Evolutionary conservation across 2,888 invertebrate genomes (phyloP).

Genomic region (Philaethria dido): DNA sequence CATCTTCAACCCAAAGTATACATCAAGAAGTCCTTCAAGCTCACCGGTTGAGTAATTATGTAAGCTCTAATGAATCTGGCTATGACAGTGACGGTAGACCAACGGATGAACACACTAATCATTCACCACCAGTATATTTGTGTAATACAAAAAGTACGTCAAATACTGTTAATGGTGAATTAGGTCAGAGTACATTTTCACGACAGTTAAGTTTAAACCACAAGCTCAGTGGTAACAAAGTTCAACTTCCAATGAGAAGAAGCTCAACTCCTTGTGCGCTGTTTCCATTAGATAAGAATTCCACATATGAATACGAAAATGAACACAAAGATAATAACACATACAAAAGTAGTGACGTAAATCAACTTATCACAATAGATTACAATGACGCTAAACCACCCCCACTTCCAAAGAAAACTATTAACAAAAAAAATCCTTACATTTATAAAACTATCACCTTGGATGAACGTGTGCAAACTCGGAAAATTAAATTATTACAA

Average conservation of each 20-base stretch:
- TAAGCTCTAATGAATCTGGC: constrained; percentile 92
- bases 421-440: constrained; percentile 71
- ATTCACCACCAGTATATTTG: constrained; percentile 82
- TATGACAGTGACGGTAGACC: constrained; percentile 91
- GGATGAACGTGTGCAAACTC: constrained; percentile 78
- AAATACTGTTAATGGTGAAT: constrained; percentile 57
- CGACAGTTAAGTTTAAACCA: constrained; percentile 77
- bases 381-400: constrained; percentile 74
- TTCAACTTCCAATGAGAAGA: constrained; percentile 70
- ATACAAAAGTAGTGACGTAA: constrained; percentile 44
- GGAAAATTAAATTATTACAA: constrained; percentile 78
- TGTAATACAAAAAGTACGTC: constrained; percentile 69
- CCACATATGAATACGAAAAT: constrained; percentile 65
- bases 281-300: constrained; percentile 70
- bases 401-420: constrained; percentile 75
- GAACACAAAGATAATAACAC: constrained; percentile 58
- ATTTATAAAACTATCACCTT: constrained; percentile 77
- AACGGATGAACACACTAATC: constrained; percentile 81
- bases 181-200: constrained; percentile 66
- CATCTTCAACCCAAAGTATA: constrained; percentile 79
- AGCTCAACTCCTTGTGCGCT: constrained; percentile 79
- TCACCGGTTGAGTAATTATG: constrained; percentile 88
- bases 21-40: constrained; percentile 85
- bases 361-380: constrained; percentile 53
- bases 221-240: constrained; percentile 72